Evolutionary conservation across 2,888 invertebrate species (phyloP).

Genomic region (Oxycera nigricornis): DNA sequence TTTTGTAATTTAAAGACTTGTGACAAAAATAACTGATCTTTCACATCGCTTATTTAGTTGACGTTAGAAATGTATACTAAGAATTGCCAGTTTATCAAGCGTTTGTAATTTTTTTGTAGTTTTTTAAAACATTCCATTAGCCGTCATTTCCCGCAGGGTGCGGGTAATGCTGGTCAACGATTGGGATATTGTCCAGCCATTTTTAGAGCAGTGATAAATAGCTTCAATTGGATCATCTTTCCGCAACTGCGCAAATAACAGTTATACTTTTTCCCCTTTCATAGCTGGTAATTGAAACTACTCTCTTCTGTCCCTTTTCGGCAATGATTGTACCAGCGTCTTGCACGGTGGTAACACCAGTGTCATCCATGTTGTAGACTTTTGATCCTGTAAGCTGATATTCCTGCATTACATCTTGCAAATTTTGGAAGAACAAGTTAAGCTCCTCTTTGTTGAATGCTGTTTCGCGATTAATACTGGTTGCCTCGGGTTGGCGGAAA

Average conservation of each 20-base stretch:
- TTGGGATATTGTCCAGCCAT: background rate
- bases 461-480: slow-evolving; percentile 48
- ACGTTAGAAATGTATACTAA: background rate
- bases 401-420: slow-evolving; percentile 49
- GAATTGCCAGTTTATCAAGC: background rate
- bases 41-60: background rate
- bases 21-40: background rate
- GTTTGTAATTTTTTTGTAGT: background rate
- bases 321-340: slow-evolving; percentile 51
- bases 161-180: background rate
- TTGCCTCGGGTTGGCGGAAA: background rate
- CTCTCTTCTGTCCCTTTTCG: slow-evolving; percentile 52
- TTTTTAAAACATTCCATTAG: background rate
- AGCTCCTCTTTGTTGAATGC: slow-evolving; percentile 51
- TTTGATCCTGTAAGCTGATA: slow-evolving; percentile 45
- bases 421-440: slow-evolving; percentile 50
- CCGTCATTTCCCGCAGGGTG: background rate
- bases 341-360: slow-evolving; percentile 50
- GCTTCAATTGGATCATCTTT: background rate
- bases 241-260: background rate
- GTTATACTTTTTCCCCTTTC: slow-evolving; percentile 51
- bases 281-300: slow-evolving; percentile 54
- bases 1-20: background rate
- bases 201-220: background rate
- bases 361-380: slow-evolving; percentile 52